Evolutionary conservation across 2,113 vertebrate species (phyloP).

Genomic region (Caracal caracal): DNA sequence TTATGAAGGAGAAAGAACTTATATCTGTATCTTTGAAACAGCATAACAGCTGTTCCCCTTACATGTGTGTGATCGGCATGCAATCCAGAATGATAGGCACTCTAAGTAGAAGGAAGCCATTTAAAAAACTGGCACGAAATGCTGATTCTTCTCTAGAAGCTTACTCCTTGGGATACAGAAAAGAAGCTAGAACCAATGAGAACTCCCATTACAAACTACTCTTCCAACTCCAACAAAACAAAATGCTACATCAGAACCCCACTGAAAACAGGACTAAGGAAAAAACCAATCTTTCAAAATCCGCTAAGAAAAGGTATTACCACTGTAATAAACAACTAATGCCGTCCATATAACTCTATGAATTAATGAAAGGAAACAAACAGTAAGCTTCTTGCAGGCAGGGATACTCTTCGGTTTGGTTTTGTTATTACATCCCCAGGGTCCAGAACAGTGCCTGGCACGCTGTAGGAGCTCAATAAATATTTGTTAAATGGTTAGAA

Average conservation of each 20-base stretch:
- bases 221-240: background rate
- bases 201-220: background rate
- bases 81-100: background rate
- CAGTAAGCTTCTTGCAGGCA: background rate
- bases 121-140: background rate
- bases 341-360: background rate
- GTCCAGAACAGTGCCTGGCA: background rate
- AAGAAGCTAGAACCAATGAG: constrained; percentile 19
- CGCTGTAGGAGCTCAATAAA: background rate
- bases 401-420: background rate
- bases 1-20: background rate
- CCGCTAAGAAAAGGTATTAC: background rate
- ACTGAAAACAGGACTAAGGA: background rate
- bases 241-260: background rate
- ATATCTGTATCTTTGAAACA: background rate
- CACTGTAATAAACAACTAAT: background rate
- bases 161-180: constrained; percentile 6
- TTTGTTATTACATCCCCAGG: background rate
- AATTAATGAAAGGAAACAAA: background rate
- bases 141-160: background rate
- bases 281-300: background rate
- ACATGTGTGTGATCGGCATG: background rate
- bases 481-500: background rate
- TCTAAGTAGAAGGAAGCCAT: background rate
- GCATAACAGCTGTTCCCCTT: background rate